Percentiles rank a stretch among this genome's conserved stretches.
These are phyloP conservation scores for Cossypha heuglini DNA, from an alignment of 2,797 vertebrate genomes.

Conservation along the genomic window DNA sequence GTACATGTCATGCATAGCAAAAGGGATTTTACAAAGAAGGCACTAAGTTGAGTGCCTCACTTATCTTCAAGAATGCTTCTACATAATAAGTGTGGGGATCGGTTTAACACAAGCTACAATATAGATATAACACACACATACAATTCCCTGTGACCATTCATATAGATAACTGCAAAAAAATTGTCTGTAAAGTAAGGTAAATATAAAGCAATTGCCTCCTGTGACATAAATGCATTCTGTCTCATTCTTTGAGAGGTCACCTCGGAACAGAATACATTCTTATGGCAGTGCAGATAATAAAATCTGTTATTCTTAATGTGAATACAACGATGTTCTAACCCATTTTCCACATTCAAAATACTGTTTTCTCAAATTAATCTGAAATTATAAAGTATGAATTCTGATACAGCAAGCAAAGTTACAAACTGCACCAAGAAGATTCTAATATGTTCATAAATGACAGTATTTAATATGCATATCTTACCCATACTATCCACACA, in stretches of 20 bases:
- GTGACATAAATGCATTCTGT: conserved; percentile 1
- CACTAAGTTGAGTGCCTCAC: conserved; percentile 63
- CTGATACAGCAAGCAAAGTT: neutral
- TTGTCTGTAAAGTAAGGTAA: conserved; percentile 23
- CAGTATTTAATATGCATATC: neutral
- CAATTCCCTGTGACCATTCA: conserved; percentile 19
- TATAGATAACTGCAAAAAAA: conserved; percentile 45
- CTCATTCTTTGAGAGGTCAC: conserved; percentile 35
- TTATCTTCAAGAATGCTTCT: conserved; percentile 54
- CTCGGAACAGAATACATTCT: neutral
- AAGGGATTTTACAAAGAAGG: conserved; percentile 66
- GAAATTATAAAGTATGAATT: neutral
- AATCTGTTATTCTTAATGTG: neutral
- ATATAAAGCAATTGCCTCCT: conserved; percentile 43
- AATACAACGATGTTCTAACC: neutral
- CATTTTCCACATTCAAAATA: neutral
- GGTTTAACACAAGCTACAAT: conserved; percentile 46
- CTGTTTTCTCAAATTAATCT: neutral
- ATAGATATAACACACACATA: conserved; percentile 7
- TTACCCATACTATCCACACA: neutral
- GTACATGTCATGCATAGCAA: conserved; percentile 66
- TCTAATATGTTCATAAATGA: neutral
- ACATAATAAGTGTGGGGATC: conserved; percentile 17
- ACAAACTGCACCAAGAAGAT: neutral
- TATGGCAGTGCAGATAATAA: conserved; percentile 6